Evolutionary conservation across 64 coral and sea anemone genomes (phyloP).

Genomic region (Orbicella faveolata): DNA sequence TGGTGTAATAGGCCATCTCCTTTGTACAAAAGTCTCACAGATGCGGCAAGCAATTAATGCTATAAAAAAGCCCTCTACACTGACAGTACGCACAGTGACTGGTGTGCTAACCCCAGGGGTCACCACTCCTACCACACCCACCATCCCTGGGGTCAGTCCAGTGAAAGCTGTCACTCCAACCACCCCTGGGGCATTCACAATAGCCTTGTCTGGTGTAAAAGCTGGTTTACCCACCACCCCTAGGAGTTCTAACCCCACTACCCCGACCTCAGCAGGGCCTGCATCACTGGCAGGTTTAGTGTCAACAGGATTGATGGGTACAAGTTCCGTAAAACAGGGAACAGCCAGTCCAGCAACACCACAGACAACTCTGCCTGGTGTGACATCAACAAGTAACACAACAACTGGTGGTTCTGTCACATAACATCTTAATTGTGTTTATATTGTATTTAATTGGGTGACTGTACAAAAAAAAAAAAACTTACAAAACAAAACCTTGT

Average conservation of each 20-base stretch:
- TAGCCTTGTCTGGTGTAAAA: constrained; percentile 12
- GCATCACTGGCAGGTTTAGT: background rate
- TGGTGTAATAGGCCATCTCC: constrained; percentile 61
- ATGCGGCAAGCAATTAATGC: constrained; percentile 81
- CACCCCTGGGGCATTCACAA: constrained; percentile 29
- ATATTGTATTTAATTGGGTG: background rate
- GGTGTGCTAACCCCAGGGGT: constrained; percentile 22
- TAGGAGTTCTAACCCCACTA: background rate
- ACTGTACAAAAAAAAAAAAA: background rate
- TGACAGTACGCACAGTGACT: constrained; percentile 57
- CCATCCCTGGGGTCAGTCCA: constrained; percentile 70
- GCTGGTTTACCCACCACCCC: constrained; percentile 52
- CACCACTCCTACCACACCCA: constrained; percentile 72
- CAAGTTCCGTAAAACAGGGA: background rate
- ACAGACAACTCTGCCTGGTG: background rate
- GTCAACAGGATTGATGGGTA: background rate
- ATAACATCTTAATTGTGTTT: background rate
- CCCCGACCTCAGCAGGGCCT: constrained; percentile 4
- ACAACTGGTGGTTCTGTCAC: constrained; percentile 15
- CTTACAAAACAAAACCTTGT: background rate
- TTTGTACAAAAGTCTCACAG: constrained; percentile 88
- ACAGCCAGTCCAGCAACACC: constrained; percentile 4
- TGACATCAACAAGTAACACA: constrained; percentile 6
- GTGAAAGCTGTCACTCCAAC: constrained; percentile 33
- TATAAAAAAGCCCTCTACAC: constrained; percentile 72